Base-by-base conservation (phyloP, 2,797 vertebrate genomes). In the Peromyscus eremicus region DNA sequence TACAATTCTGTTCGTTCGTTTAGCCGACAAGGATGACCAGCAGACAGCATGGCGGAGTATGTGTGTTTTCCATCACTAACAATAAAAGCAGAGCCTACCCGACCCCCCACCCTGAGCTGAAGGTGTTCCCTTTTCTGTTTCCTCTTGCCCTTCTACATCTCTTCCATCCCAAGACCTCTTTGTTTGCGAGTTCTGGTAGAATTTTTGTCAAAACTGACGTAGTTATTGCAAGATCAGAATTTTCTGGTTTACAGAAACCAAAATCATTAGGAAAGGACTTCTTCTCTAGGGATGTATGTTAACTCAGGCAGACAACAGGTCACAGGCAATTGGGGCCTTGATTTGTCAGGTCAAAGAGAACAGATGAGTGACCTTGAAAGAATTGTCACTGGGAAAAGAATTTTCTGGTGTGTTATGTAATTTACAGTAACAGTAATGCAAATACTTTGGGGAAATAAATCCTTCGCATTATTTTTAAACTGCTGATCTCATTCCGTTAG, bases 1-100 rank as follows among this genome's bases (percentile, higher is more conserved):
- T 25, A 64, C 40, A 46, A 81, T 81, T 84, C 91, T 94, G 29
- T 52, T 87, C 77, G 60, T 84, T 92, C n/a, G 34, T 87, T 95
- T 80, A 80, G 49, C 17, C 76, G 40, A 49, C 10, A 84, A 34
- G 29, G 52, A 80, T 43, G 60, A 32, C 23, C 73, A 79, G 2
- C 34, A 16, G 2, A 21, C 9, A 13, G 21, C 60, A 27, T 90
- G 62, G 34, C 16, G 19, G 64, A 75, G 32, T 5, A 12, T 13
- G 70, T 64, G 71, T 43, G n/a, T 49, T 91, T 0, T 12, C 5
- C 7, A 17, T 1, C 4, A 19, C 16, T 2, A 46, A 13, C 25
- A 49, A 8, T 49, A 49, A 95, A 64, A 80, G 6, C 21, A 49
- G 4, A 75, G 64, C 37, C 55, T 27, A 40, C 2, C 34, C 10